A percentile compares a stretch with the other conserved stretches of the same genome.
These are phyloP conservation scores for Nothocercus nigrocapillus DNA, from an alignment of 2,113 vertebrate genomes.

Conservation along the genomic window DNA sequence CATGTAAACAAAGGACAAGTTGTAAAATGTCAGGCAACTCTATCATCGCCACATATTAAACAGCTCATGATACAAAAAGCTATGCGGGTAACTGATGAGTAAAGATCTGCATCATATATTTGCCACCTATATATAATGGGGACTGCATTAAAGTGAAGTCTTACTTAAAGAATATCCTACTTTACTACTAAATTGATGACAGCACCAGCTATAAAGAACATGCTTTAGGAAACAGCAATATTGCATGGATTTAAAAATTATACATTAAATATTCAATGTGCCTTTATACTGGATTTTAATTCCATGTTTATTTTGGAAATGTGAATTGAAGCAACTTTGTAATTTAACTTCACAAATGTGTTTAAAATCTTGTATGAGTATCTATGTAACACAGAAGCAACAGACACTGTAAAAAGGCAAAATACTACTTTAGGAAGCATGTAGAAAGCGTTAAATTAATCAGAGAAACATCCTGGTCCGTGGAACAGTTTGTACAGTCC, in stretches of 20 bases:
- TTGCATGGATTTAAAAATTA: background rate
- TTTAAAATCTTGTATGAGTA: background rate
- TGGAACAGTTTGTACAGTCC: slow-evolving; percentile 70
- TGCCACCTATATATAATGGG: background rate
- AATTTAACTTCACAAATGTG: background rate
- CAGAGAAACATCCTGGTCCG: slow-evolving; percentile 50
- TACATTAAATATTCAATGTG: background rate
- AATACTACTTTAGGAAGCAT: slow-evolving; percentile 16
- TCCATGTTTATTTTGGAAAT: background rate
- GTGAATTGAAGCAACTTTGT: background rate
- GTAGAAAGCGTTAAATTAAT: slow-evolving; percentile 25
- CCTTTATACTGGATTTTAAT: background rate
- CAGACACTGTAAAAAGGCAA: background rate
- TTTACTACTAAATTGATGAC: background rate
- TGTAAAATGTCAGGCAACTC: slow-evolving; percentile 77
- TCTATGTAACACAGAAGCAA: background rate
- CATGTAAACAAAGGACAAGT: slow-evolving; percentile 94
- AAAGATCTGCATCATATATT: background rate
- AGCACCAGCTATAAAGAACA: background rate
- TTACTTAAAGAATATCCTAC: background rate
- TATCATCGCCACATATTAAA: slow-evolving; percentile 69
- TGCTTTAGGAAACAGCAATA: background rate
- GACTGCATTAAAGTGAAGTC: background rate
- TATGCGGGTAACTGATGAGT: slow-evolving; percentile 57
- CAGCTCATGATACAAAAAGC: slow-evolving; percentile 59